phyloP scores from a whole-genome alignment of 2,888 invertebrate species.

The Thymelicus lineola region DNA sequence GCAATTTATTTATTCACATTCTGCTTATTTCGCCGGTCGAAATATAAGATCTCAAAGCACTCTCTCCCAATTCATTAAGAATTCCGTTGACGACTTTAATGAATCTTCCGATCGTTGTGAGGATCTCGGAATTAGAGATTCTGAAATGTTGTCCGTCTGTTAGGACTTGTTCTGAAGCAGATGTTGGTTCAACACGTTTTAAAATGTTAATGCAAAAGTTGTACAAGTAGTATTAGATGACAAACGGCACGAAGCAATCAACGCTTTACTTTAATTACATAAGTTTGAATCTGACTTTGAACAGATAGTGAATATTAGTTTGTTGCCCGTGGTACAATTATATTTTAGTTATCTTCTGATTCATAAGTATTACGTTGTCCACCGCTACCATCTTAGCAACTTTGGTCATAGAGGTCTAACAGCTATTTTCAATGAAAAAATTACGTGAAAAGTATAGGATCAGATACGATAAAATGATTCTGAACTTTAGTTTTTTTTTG shows the following conservation, averaged over 20 bases:
- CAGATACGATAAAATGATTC: no score
- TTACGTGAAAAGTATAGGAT: no score
- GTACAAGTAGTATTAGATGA: neutral
- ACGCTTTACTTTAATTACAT: neutral
- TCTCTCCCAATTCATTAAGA: slow-evolving; percentile 18
- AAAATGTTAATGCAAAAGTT: slow-evolving; percentile 29
- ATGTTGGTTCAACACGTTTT: slow-evolving; percentile 26
- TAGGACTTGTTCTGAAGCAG: slow-evolving; percentile 16
- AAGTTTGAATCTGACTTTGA: no score
- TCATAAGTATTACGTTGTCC: no score
- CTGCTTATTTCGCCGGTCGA: neutral
- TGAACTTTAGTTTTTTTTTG: no score
- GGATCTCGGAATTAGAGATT: slow-evolving; percentile 31
- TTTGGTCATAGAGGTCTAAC: no score
- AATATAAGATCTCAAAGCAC: neutral
- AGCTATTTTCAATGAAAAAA: no score
- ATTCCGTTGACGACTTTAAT: slow-evolving; percentile 29
- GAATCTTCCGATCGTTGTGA: slow-evolving; percentile 14
- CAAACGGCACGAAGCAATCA: neutral
- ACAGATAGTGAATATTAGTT: no score
- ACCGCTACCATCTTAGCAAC: no score
- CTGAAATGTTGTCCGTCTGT: slow-evolving; percentile 20
- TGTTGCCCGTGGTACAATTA: no score
- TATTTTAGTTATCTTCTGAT: no score
- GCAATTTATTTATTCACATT: neutral